Evolutionary conservation across 2,888 invertebrate species (phyloP).

Genomic region (Sinelater perroti): DNA sequence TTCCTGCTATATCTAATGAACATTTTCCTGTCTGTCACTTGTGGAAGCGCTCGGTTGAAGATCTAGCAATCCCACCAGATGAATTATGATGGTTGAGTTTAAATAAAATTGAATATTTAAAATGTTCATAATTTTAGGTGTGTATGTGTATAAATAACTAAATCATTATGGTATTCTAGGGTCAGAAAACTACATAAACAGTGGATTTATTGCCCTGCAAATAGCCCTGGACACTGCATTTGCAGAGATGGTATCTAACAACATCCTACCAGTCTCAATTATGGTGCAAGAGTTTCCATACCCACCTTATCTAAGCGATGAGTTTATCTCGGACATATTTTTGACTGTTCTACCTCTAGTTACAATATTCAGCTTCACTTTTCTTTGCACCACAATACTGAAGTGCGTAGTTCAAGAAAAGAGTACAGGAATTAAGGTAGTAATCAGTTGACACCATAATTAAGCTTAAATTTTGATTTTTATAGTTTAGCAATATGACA

Average conservation of each 20-base stretch:
- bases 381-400: conserved; percentile 64
- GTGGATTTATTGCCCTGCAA: conserved; percentile 67
- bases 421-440: conserved; percentile 68
- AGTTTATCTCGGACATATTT: conserved; percentile 51
- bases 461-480: too few species aligned
- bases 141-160: too few species aligned
- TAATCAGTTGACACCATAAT: too few species aligned
- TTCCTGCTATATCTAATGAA: too few species aligned
- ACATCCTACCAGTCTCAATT: conserved; percentile 48
- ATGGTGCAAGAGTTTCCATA: conserved; percentile 67
- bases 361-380: conserved; percentile 61
- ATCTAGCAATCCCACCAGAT: too few species aligned
- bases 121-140: too few species aligned
- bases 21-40: too few species aligned
- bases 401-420: conserved; percentile 69
- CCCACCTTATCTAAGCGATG: conserved; percentile 58
- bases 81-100: too few species aligned
- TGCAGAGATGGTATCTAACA: conserved; percentile 54
- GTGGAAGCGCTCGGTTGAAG: too few species aligned
- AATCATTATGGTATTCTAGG: too few species aligned
- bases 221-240: conserved; percentile 68
- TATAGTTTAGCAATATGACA: too few species aligned
- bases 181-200: conserved; percentile 59
- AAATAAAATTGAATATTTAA: too few species aligned
- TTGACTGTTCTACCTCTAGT: conserved; percentile 56